A percentile compares a stretch with the other conserved stretches of the same genome.
These are phyloP conservation scores for Folsomia manolachei DNA, from an alignment of 2,888 invertebrate species.

Conservation along the genomic window DNA sequence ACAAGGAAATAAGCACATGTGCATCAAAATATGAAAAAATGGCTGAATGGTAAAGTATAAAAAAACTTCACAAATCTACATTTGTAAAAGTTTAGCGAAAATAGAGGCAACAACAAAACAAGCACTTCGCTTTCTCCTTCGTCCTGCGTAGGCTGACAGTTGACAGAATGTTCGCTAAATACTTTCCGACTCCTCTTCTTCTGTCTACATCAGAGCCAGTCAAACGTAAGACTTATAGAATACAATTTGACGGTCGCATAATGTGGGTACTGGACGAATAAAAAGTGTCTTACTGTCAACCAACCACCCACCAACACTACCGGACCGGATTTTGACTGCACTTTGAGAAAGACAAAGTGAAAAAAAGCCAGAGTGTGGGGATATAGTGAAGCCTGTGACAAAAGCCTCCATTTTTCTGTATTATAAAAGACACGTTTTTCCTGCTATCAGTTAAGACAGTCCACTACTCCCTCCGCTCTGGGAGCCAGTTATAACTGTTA, in stretches of 20 bases:
- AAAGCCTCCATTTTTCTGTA: neutral
- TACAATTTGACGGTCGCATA: neutral
- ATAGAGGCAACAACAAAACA: neutral
- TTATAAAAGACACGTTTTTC: neutral
- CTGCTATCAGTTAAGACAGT: neutral
- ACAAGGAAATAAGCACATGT: too few relatives aligned
- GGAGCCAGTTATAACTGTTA: too few relatives aligned
- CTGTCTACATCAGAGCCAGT: neutral
- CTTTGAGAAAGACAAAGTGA: neutral
- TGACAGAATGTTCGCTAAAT: neutral
- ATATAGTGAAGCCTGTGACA: neutral
- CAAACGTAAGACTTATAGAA: constrained; percentile 5
- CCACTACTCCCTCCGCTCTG: neutral
- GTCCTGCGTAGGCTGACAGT: neutral
- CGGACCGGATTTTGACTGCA: neutral
- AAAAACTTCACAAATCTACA: too few relatives aligned
- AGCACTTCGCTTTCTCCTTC: too few relatives aligned
- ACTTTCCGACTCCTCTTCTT: too few relatives aligned
- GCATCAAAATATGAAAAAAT: too few relatives aligned
- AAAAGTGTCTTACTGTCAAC: constrained; percentile 6
- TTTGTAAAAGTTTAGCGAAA: too few relatives aligned
- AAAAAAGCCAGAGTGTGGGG: neutral
- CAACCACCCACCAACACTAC: neutral
- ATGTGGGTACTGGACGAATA: neutral
- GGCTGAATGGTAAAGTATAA: too few relatives aligned